Base-by-base conservation (phyloP, 1,140 invertebrate species). In the Armadillidium nasatum region DNA sequence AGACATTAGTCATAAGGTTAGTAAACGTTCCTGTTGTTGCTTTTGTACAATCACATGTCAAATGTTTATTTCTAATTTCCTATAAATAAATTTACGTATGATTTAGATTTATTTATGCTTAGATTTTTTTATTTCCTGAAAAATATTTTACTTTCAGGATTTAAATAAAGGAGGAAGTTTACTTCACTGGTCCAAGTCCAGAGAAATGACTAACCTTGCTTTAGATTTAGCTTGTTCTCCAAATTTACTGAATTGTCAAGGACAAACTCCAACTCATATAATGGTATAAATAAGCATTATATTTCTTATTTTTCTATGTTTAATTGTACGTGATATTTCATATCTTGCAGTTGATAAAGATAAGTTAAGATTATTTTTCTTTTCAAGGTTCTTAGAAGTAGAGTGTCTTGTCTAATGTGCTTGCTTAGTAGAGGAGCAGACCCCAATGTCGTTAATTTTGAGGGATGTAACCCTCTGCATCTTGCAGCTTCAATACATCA, bases 401-500 rank as follows among this genome's bases (percentile, higher is more conserved):
- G 84, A 15, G 75, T 85, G 7, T 83, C 84, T 10, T 87, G 85
- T 80, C 81, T 86, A 4, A 83, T 88, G 69, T 82, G 83, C n/a
- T 46, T 80, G n/a, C 50, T 80, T 21, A 78, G 76, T 75, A 82
- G 84, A 67, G 86, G 84, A 7, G 86, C 86, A 21, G 82, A 86
- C 78, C 83, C 84, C 21, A 85, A 85, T 73, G 82, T 85, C 19
- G 78, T 79, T 23, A 85, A 86, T 81, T 68, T 80, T 22, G 81
- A 86, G 75, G 86, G 85, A 21, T 84, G 87, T 74, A 87, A 85
- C 11, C 85, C 86, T 21, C 81, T 85, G 9, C 84, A 85, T 78
- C 68, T 84, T 15, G 84, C 84, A 19, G 83, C 84, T 23, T 82
- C 75, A n/a, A 73, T 74, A 10, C 78, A 75, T 44, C 76, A 73